Conservation (phyloP, 2,113 vertebrate genomes). For the Diadophis punctatus region DNA sequence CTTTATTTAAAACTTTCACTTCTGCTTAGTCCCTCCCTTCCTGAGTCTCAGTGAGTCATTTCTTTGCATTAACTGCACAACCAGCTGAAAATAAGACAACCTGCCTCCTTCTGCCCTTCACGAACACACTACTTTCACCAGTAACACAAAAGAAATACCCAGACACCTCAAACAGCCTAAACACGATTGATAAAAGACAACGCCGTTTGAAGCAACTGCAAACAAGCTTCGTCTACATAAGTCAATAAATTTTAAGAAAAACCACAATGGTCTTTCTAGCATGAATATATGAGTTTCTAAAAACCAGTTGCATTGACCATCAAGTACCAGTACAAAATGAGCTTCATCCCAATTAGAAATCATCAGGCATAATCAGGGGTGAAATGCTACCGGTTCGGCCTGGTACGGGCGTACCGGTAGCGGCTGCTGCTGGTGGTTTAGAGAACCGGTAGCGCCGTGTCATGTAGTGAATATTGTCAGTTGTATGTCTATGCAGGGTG, state of each 20-base stretch:
- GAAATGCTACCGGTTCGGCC: too few species aligned
- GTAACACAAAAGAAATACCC: neutral
- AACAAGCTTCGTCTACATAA: neutral
- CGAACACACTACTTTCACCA: neutral
- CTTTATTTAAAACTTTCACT: conserved; percentile 37
- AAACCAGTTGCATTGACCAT: neutral
- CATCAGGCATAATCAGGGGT: too few species aligned
- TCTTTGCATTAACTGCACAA: neutral
- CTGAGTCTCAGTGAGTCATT: conserved; percentile 4
- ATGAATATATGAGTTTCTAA: neutral
- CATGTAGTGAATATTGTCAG: too few species aligned
- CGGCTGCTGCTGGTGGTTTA: too few species aligned
- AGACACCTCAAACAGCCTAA: neutral
- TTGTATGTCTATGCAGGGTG: too few species aligned
- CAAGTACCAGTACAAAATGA: too few species aligned
- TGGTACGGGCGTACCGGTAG: too few species aligned
- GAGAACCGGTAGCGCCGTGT: too few species aligned
- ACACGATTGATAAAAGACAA: neutral
- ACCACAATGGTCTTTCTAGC: neutral
- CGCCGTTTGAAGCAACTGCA: neutral
- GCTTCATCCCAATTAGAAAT: too few species aligned
- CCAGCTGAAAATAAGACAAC: neutral
- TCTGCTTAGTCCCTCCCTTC: conserved; percentile 33
- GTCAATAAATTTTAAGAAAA: neutral
- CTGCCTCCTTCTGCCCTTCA: neutral